These are phyloP conservation scores for Tipula vernalis DNA, from an alignment of 2,888 invertebrate genomes.

Conservation along the genomic window DNA sequence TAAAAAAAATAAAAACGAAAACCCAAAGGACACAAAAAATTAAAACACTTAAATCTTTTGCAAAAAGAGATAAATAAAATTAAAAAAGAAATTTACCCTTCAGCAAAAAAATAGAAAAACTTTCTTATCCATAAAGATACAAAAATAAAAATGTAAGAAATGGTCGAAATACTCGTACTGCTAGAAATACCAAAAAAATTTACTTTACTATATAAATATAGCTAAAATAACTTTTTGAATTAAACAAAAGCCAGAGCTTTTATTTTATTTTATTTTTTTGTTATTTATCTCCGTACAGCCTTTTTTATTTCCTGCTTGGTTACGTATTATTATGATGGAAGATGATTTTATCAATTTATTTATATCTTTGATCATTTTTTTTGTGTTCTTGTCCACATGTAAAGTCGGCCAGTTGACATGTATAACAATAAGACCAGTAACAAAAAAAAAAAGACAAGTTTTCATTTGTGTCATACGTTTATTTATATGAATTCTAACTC, in stretches of 20 bases:
- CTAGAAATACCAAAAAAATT: neutral
- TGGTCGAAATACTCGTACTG: neutral
- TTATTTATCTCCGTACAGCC: neutral
- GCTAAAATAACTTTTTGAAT: neutral
- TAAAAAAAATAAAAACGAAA: neutral
- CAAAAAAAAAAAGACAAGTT: neutral
- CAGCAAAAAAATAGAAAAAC: neutral
- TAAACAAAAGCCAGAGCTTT: neutral
- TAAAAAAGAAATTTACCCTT: neutral
- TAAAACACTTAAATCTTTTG: neutral
- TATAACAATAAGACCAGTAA: neutral
- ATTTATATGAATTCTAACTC: neutral
- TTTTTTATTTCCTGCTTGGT: neutral
- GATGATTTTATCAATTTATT: neutral
- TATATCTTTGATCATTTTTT: neutral
- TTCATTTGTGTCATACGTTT: neutral
- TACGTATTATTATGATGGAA: neutral
- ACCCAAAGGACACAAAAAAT: neutral
- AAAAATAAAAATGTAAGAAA: neutral
- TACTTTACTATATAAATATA: neutral
- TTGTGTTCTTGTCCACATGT: neutral
- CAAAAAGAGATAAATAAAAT: neutral
- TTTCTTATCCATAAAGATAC: neutral
- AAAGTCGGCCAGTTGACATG: neutral
- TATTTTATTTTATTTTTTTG: neutral